Percentiles rank a stretch among this genome's conserved stretches.
These are phyloP conservation scores for Boloria selene DNA, from an alignment of 2,888 invertebrate genomes.

Conservation along the genomic window DNA sequence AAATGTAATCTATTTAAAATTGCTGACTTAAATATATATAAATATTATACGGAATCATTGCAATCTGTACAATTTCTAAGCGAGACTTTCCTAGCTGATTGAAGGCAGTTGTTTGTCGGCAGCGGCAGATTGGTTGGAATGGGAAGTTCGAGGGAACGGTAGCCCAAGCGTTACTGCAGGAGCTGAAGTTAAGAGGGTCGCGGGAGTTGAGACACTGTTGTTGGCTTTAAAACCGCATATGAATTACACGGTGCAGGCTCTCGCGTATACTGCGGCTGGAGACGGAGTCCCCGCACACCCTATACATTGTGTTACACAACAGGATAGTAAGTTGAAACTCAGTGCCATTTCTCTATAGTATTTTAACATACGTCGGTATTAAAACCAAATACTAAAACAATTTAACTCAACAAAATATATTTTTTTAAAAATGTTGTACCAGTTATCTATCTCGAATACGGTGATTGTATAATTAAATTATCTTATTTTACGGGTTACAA, in stretches of 20 bases:
- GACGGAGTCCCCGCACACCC: conserved; percentile 91
- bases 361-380: neutral
- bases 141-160: conserved; percentile 71
- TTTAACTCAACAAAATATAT: too few species aligned
- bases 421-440: too few species aligned
- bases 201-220: conserved; percentile 89
- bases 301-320: conserved; percentile 91
- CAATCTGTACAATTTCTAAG: neutral
- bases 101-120: conserved; percentile 80
- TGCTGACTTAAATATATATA: neutral
- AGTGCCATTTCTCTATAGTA: neutral
- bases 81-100: conserved; percentile 68
- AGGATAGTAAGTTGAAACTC: conserved; percentile 90
- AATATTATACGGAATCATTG: neutral
- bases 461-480: too few species aligned
- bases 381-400: too few species aligned
- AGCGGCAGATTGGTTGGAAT: conserved; percentile 78
- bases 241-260: conserved; percentile 93
- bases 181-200: conserved; percentile 89
- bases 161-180: conserved; percentile 59
- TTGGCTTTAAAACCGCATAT: conserved; percentile 91
- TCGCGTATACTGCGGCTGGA: conserved; percentile 92
- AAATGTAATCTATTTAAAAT: neutral
- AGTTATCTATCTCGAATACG: too few species aligned
- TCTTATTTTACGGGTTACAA: too few species aligned